Base-by-base conservation (phyloP, 2,888 invertebrate species). In the Athripsodes cinereus region DNA sequence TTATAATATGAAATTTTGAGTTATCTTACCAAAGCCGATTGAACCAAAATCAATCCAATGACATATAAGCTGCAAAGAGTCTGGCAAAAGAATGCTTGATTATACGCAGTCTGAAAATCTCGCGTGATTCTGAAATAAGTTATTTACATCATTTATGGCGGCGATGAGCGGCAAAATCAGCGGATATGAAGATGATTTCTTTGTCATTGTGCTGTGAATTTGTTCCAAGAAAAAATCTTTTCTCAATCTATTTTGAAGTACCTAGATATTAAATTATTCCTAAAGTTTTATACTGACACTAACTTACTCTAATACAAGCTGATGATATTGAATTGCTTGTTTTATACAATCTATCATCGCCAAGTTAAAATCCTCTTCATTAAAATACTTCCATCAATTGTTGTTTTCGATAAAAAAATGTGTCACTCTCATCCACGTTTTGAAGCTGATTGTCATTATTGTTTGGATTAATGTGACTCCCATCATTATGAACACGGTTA, bases 311-410 rank as follows among this genome's bases (percentile, higher is more conserved):
- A 48, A 48, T 18, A 48, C 19, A 3, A 48, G 48, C 13, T 48
- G 48, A 20, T 48, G 48, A 48, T 48, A 48, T 20, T 48, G 48
- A 19, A 48, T 48, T 6, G 21, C 57, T 11, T 56, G 22, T 20
- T 57, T 61, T 47, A 61, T 18, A 26, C 57, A 59, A 1, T 57
- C n/a, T 1, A 35, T 44, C 53, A 61, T 53, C 8, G 61, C 51
- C 6, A 13, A 2, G n/a, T 59, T 51, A 20, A 57, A 59, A 22
- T 59, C 61, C 3, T 59, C 56, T n/a, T 61, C 58, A 3, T 16
- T 58, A 35, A 55, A 61, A 51, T 47, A 59, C n/a, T 16, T 22
- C n/a, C 58, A 57, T 51, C 40, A 51, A 22, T 1, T 19, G 35
- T 20, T 55, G 13, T 22, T 22, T 55, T 26, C 31, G 52, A 16